These are phyloP conservation scores for Sympetrum striolatum DNA, from an alignment of 2,888 invertebrate species.

Conservation along the genomic window DNA sequence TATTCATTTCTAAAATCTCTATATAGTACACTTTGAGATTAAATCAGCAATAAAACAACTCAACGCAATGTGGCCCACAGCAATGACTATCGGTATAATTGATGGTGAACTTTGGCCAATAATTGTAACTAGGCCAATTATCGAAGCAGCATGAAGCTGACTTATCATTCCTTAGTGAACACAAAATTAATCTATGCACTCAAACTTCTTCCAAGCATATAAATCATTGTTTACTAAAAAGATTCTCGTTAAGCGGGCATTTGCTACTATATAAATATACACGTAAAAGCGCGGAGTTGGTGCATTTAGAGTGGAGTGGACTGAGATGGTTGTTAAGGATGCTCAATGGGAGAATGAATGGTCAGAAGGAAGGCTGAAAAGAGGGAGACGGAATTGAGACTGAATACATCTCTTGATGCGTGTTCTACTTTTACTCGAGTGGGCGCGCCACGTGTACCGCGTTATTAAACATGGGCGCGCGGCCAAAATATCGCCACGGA, in stretches of 20 bases:
- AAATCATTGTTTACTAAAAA: too few relatives aligned
- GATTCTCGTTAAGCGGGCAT: too few relatives aligned
- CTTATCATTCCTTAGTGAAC: background rate
- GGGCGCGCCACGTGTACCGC: background rate
- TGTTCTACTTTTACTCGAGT: background rate
- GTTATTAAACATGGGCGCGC: background rate
- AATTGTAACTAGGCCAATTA: too few relatives aligned
- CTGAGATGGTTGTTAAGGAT: background rate
- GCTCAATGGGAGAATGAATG: background rate
- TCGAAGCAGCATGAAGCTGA: too few relatives aligned
- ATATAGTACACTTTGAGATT: too few relatives aligned
- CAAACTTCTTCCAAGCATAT: too few relatives aligned
- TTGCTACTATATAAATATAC: background rate
- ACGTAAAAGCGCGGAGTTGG: background rate
- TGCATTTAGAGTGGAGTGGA: background rate
- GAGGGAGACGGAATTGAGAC: background rate
- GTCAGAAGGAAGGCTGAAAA: background rate
- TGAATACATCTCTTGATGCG: background rate
- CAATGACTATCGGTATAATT: background rate
- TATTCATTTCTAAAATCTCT: too few relatives aligned
- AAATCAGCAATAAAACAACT: too few relatives aligned
- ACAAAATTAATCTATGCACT: background rate
- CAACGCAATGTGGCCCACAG: too few relatives aligned
- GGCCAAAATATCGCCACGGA: background rate
- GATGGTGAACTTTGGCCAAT: background rate